Conservation (phyloP, 2,888 invertebrate species). For the Lydus trimaculatus region DNA sequence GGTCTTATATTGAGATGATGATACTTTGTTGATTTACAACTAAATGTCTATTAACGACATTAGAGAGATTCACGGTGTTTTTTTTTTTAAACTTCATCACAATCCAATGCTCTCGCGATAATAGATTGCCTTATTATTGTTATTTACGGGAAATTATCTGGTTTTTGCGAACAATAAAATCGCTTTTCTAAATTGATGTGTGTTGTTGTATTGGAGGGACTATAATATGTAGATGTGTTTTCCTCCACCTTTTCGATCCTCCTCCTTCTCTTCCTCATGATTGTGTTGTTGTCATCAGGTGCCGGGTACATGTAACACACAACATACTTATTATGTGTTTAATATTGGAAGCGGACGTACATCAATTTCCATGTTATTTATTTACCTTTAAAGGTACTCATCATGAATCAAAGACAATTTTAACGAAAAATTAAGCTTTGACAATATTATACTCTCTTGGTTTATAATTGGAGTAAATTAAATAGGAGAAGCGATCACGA, state of each 20-base stretch:
- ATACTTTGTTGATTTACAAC: background rate
- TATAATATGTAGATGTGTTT: too few relatives aligned
- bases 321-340: background rate
- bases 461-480: background rate
- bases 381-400: background rate
- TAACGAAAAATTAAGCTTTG: background rate
- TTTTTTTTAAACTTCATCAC: background rate
- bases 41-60: background rate
- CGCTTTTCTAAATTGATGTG: constrained; percentile 5
- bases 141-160: constrained; percentile 5
- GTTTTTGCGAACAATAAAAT: constrained; percentile 7
- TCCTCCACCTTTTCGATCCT: constrained; percentile 8
- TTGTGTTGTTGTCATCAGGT: constrained; percentile 18
- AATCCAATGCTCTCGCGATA: background rate
- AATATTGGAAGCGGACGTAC: constrained; percentile 14
- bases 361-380: constrained; percentile 11
- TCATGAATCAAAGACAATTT: background rate
- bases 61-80: background rate
- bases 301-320: background rate
- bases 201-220: too few relatives aligned
- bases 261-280: background rate
- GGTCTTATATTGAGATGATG: background rate
- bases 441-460: background rate
- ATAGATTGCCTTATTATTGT: background rate
- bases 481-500: background rate